A percentile compares a stretch with the other conserved stretches of the same genome.
phyloP scores from a whole-genome alignment of 2,797 vertebrate genomes.

The Jordanella pulchra region DNA sequence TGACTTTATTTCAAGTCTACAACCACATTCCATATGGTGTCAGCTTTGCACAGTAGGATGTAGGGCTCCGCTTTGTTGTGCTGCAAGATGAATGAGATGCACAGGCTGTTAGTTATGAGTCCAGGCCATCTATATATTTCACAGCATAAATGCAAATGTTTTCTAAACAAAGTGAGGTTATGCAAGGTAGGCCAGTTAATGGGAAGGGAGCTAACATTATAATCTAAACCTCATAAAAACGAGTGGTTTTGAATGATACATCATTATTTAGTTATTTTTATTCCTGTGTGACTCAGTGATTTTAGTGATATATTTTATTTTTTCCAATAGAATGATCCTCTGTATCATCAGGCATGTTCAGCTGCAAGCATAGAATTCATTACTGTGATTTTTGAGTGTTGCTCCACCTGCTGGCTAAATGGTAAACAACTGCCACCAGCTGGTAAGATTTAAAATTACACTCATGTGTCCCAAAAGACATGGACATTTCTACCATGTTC shows the following conservation, averaged over 20 bases:
- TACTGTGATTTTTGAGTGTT: slow-evolving; percentile 34
- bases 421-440: slow-evolving; percentile 77
- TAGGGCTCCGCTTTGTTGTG: slow-evolving; percentile 21
- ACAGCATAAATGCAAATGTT: slow-evolving; percentile 12
- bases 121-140: slow-evolving; percentile 7
- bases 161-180: slow-evolving; percentile 25
- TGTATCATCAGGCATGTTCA: slow-evolving; percentile 27
- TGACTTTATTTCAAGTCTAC: slow-evolving; percentile 74
- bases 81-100: slow-evolving; percentile 50
- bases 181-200: not conserved
- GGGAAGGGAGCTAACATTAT: not conserved
- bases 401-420: slow-evolving; percentile 31
- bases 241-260: not conserved
- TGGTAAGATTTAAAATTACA: slow-evolving; percentile 62
- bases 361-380: slow-evolving; percentile 47
- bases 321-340: slow-evolving; percentile 12
- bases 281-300: slow-evolving; percentile 12
- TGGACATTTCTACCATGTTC: slow-evolving; percentile 10
- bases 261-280: slow-evolving; percentile 1
- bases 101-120: slow-evolving; percentile 7
- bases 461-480: not conserved
- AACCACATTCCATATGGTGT: slow-evolving; percentile 73
- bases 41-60: slow-evolving; percentile 43
- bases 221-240: not conserved
- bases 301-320: slow-evolving; percentile 8